A percentile compares a stretch with the other conserved stretches of the same genome.
Evolutionary conservation across 1,140 invertebrate species (phyloP).

Genomic region (Orchesella cincta): DNA sequence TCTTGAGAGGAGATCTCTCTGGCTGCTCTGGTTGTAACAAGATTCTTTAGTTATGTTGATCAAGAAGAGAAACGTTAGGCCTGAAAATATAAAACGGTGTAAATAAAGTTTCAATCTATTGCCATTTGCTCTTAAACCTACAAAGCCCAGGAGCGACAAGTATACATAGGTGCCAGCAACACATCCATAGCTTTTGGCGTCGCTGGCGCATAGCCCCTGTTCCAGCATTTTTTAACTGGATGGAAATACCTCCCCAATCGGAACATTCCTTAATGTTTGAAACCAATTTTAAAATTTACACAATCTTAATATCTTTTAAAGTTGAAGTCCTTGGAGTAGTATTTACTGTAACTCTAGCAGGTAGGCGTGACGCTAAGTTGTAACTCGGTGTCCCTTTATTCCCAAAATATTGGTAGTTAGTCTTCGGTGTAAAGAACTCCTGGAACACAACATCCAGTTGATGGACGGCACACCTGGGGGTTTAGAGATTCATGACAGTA

Average conservation of each 20-base stretch:
- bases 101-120: too few relatives aligned
- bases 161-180: slow-evolving; percentile 58
- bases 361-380: slow-evolving; percentile 59
- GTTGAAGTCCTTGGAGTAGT: too few relatives aligned
- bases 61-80: too few relatives aligned
- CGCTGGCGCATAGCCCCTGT: slow-evolving; percentile 56
- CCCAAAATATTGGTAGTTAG: slow-evolving; percentile 60
- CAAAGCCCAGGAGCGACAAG: slow-evolving; percentile 58
- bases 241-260: slow-evolving; percentile 54
- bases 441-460: too few relatives aligned
- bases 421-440: slow-evolving; percentile 60
- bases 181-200: slow-evolving; percentile 56
- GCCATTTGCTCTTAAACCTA: too few relatives aligned
- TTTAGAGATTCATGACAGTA: slow-evolving; percentile 59
- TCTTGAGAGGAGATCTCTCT: background rate
- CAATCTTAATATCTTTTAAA: background rate
- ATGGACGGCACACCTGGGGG: slow-evolving; percentile 57
- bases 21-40: background rate
- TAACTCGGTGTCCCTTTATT: slow-evolving; percentile 57
- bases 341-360: slow-evolving; percentile 62
- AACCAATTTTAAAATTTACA: background rate
- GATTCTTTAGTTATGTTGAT: background rate
- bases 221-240: slow-evolving; percentile 56
- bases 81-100: too few relatives aligned
- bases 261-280: slow-evolving; percentile 55